Percentiles rank a stretch among this genome's conserved stretches.
phyloP scores from a whole-genome alignment of 2,888 invertebrate species.

The Punctoribates punctum region DNA sequence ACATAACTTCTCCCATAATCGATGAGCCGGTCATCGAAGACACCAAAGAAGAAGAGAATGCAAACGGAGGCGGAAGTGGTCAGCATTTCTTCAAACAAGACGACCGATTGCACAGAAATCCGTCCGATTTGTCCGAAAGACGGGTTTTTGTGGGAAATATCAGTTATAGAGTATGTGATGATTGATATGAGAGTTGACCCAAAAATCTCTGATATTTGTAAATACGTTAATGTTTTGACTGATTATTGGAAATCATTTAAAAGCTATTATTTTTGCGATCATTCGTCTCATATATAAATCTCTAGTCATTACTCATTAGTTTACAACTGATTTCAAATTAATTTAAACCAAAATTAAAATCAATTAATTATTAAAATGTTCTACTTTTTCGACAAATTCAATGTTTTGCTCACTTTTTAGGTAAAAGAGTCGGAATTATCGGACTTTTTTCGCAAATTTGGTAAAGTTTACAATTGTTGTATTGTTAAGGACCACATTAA shows the following conservation, averaged over 20 bases:
- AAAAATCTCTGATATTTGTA: slow-evolving; percentile 18
- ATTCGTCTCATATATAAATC: too few relatives aligned
- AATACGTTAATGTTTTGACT: neutral
- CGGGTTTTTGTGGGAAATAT: slow-evolving; percentile 48
- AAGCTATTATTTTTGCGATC: neutral
- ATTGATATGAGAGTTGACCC: too few relatives aligned
- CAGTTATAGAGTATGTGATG: slow-evolving; percentile 45
- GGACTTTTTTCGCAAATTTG: slow-evolving; percentile 46
- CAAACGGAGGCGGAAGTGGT: slow-evolving; percentile 8
- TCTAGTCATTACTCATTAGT: neutral
- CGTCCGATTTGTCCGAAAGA: slow-evolving; percentile 42
- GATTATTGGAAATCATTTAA: neutral
- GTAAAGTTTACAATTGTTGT: slow-evolving; percentile 47
- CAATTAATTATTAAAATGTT: neutral
- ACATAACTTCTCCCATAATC: slow-evolving; percentile 40
- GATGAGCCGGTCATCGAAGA: slow-evolving; percentile 38
- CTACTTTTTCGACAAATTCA: neutral
- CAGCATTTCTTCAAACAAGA: slow-evolving; percentile 1
- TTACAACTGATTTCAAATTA: neutral
- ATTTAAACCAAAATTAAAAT: neutral
- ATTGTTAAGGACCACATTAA: slow-evolving; percentile 47
- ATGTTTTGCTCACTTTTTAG: slow-evolving; percentile 34
- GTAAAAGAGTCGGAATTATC: slow-evolving; percentile 45
- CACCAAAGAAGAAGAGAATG: neutral
- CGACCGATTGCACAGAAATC: slow-evolving; percentile 28